Base-by-base conservation (phyloP, 2,113 vertebrate species). In the Ranitomeya imitator region DNA sequence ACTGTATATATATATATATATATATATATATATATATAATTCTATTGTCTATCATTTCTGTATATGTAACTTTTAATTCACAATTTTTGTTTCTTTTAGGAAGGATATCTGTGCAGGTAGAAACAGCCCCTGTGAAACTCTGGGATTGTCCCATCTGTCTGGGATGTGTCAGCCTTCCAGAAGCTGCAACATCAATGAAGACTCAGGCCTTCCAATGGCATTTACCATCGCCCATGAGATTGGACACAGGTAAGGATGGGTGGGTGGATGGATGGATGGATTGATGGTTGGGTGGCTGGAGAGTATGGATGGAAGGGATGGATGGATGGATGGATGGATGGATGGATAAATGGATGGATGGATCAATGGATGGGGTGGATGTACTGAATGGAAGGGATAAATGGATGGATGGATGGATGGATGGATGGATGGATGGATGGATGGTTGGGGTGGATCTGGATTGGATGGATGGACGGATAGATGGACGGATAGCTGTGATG, bases 111-210 rank as follows among this genome's bases (percentile, higher is more conserved):
- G 98, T 91, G 97, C 97, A 69, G 96, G 97, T 86, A 96, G 95
- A 94, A 98, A 99, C 90, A 96, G 95, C 84, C 98, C 97, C 0
- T 99, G 98, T 86, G 98, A 99, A 94, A 99, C 98, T 0, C 93
- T 99, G 61, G 98, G 98, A 60, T 94, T 99, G 89, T 99, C 98
- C 80, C 98, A 99, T 89, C 94, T 99, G n/a, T 99, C 97, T 0
- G 98, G 98, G 81, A 97, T 99, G 96, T 99, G 98, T 90, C 98
- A 99, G 52, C 97, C 98, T 13, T 97, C 97, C 90, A 96, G 97
- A 81, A 99, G 98, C 91, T 99, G 98, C 91, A 99, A 99, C 91
- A 97, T 99, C 94, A 99, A 99, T 3, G 98, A 99, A 93, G 98
- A 99, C 89, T 97, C 98, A 0, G 98, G 98, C 0, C 95, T 99